Conservation (phyloP, 1,140 invertebrate species). For the Mactra quadrangularis region DNA sequence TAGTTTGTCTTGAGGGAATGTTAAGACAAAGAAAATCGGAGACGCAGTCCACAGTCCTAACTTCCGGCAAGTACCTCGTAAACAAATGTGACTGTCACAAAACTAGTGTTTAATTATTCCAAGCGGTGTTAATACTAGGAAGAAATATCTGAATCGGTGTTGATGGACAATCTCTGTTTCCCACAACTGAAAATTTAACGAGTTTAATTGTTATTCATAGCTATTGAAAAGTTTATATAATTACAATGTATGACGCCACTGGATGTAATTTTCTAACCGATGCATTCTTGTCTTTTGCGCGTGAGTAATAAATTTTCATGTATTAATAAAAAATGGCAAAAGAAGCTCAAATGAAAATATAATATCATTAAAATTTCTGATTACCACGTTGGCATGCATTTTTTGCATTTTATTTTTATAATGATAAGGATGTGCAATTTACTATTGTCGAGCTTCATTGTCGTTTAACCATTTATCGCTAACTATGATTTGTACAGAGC, state of each 20-base stretch:
- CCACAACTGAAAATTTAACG: slow-evolving; percentile 3
- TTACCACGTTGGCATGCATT: no score
- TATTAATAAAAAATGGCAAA: no score
- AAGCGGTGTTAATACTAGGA: neutral
- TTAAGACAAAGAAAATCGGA: neutral
- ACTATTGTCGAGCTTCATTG: no score
- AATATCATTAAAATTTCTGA: neutral
- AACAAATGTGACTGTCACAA: slow-evolving; percentile 1
- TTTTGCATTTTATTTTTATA: no score
- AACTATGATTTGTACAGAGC: no score
- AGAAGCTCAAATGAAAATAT: neutral
- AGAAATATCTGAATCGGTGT: neutral
- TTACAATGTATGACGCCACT: neutral
- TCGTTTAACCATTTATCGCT: no score
- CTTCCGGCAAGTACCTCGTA: neutral
- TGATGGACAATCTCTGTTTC: neutral
- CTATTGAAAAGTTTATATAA: neutral
- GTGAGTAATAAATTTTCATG: no score
- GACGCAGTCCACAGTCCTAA: neutral
- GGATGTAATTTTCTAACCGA: neutral
- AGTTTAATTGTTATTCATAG: no score
- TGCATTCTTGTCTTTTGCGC: neutral
- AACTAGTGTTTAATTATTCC: neutral
- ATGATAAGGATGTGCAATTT: no score
- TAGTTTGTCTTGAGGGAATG: no score